Base-by-base conservation (phyloP, 1,140 invertebrate genomes). In the Gyrodactylus salaris region DNA sequence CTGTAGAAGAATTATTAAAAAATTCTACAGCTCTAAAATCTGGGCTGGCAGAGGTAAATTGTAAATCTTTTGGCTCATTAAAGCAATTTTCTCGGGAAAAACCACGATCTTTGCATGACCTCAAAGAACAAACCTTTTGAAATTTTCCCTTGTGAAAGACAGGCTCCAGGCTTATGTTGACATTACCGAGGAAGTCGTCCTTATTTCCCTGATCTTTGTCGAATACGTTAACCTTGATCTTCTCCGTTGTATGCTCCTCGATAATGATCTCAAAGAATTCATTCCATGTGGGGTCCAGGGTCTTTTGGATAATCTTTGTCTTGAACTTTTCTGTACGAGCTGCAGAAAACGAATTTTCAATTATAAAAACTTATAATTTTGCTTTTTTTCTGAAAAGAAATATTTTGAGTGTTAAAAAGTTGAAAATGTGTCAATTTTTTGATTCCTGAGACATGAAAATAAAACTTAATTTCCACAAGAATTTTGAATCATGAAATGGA, bases 261-360 rank as follows among this genome's bases (percentile, higher is more conserved):
- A 25, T 0, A 25, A n/a, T 68, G 75, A 80, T 77, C 78, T 80
- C 78, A 78, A 79, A 81, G 23, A 76, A 76, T 73, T 78, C 74
- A 73, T 80, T 78, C 91, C 91, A 96, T 76, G 88, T 87, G 20
- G 91, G 91, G 83, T 89, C 87, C 19, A 94, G 84, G 75, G 87
- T 88, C 79, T 91, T 92, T 77, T 90, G 86, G 76, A 94, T 91
- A 7, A 87, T 88, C 77, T 85, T 85, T 0, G 91, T 94, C 77
- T 86, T 86, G 79, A 88, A 91, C 80, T 87, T 86, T 80, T 90
- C 87, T 0, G 89, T 86, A 70, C 89, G 89, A 70, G 93, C 87
- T 76, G 85, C 86, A 76, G 91, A 84, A 20, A 75, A 75, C 74
- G 68, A 75, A 75, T 70, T 20, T 75, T 70, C n/a, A 23, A 71